Evolutionary conservation across 2,888 invertebrate genomes (phyloP), one percentile per base, ranked within the genome.

Genomic region (Eutolmus rufibarbis): DNA sequence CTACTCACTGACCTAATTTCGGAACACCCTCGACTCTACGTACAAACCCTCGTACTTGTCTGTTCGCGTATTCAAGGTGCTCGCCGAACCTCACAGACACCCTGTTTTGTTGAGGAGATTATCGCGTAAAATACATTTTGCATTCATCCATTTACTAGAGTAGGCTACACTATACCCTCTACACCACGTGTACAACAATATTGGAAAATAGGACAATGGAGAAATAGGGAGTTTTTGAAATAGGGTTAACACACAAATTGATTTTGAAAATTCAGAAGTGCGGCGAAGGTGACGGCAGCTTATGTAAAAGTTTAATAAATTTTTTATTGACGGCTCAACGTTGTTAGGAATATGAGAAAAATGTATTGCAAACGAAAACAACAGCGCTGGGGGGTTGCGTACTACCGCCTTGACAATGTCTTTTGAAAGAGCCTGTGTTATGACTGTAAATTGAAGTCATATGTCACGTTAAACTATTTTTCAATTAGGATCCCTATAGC

Each of bases 1-100:
- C 77, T 19, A 77, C 19, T 77, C 77, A 77, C 37, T 77, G 77
- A 77, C 77, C 77, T 77, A 77, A 40, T 77, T 77, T 77, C n/a
- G 5, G n/a, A 40, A 40, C 51, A 51, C 40, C 37, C 31, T n/a
- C 40, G 8, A 14, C 0, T 51, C 19, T n/a, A 51, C n/a, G 0
- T 51, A n/a, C 51, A 16, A n/a, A 51, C 51, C 51, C 16, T 5
- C 51, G n/a, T 34, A 77, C 77, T n/a, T 40, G n/a, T 40, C 77
- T 77, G 77, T 77, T 77, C 40, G 77, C n/a, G 77, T 77, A 31
- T 74, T 31, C 34, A 34, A 77, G 16, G 23, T 34, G 34, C n/a
- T 40, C 16, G 40, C 37, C 9, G 34, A 77, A 19, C 3, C 31
- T 37, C 19, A n/a, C n/a, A 19, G 1, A n/a, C 1, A n/a, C 51